Percentiles rank a stretch among this genome's conserved stretches.
These are phyloP conservation scores for Heliconius ismenius DNA, from an alignment of 2,888 invertebrate genomes.

Conservation along the genomic window DNA sequence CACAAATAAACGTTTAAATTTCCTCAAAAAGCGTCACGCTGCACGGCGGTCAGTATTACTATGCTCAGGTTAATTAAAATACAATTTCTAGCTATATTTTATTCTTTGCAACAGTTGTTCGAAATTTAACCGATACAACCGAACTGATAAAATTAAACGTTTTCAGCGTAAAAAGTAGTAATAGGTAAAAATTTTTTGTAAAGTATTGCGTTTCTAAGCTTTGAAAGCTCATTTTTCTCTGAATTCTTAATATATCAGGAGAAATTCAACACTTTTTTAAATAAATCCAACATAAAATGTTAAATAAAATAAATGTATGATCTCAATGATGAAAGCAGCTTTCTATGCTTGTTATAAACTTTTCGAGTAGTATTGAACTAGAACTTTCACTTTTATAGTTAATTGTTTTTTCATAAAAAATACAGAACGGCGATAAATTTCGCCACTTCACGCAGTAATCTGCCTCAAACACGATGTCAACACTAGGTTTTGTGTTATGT, in stretches of 20 bases:
- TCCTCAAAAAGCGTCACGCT: neutral
- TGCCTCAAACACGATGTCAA: too few relatives aligned
- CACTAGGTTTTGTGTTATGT: too few relatives aligned
- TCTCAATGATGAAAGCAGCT: slow-evolving; percentile 12
- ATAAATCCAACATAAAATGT: slow-evolving; percentile 23
- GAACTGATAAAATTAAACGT: slow-evolving; percentile 14
- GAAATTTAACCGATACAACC: slow-evolving; percentile 6
- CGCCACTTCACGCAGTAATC: too few relatives aligned
- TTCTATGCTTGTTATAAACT: neutral
- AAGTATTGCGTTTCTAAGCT: too few relatives aligned
- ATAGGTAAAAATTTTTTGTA: neutral
- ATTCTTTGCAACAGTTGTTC: slow-evolving; percentile 9
- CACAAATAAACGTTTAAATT: neutral
- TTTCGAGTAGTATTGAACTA: neutral
- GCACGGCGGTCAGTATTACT: neutral
- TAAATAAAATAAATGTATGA: slow-evolving; percentile 20
- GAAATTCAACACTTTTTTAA: slow-evolving; percentile 22
- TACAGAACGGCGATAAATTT: too few relatives aligned
- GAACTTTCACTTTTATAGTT: too few relatives aligned
- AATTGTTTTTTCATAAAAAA: too few relatives aligned
- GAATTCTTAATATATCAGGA: neutral
- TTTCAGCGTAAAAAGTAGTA: neutral
- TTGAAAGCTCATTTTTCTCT: slow-evolving; percentile 8
- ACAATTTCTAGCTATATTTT: slow-evolving; percentile 11
- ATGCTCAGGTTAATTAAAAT: slow-evolving; percentile 25